Conservation (phyloP, 2,888 invertebrate species). For the Conops quadrifasciatus region DNA sequence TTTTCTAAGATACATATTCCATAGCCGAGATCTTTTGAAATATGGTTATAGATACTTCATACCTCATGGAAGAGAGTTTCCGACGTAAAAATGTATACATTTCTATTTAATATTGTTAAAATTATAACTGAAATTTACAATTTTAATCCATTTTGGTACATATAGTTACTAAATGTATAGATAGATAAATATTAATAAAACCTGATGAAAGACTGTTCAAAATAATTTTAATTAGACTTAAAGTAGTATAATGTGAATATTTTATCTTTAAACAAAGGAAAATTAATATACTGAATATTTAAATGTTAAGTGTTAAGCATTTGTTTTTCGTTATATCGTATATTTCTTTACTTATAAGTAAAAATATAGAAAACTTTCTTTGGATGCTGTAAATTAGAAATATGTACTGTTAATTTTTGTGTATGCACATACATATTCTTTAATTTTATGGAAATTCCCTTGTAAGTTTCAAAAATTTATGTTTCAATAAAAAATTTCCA, state of each 20-base stretch:
- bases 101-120: slow-evolving; percentile 5
- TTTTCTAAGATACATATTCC: too few species aligned
- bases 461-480: too few species aligned
- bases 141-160: slow-evolving; percentile 23
- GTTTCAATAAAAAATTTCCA: too few species aligned
- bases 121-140: slow-evolving; percentile 18
- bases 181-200: slow-evolving; percentile 44
- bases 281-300: slow-evolving; percentile 40
- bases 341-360: too few species aligned
- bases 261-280: slow-evolving; percentile 20
- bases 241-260: slow-evolving; percentile 18
- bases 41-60: not conserved
- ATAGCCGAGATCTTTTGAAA: too few species aligned
- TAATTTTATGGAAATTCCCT: too few species aligned
- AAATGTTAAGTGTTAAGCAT: slow-evolving; percentile 47
- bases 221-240: slow-evolving; percentile 44
- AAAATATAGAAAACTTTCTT: too few species aligned
- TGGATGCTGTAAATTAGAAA: too few species aligned
- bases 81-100: not conserved
- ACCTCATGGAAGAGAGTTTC: not conserved
- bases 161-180: not conserved
- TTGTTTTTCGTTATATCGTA: slow-evolving; percentile 45
- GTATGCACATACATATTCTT: too few species aligned
- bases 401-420: too few species aligned
- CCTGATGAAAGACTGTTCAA: slow-evolving; percentile 60